Evolutionary conservation across 2,113 vertebrate species (phyloP), one percentile per base, ranked within the genome.

Genomic region (Nothobranchius furzeri): DNA sequence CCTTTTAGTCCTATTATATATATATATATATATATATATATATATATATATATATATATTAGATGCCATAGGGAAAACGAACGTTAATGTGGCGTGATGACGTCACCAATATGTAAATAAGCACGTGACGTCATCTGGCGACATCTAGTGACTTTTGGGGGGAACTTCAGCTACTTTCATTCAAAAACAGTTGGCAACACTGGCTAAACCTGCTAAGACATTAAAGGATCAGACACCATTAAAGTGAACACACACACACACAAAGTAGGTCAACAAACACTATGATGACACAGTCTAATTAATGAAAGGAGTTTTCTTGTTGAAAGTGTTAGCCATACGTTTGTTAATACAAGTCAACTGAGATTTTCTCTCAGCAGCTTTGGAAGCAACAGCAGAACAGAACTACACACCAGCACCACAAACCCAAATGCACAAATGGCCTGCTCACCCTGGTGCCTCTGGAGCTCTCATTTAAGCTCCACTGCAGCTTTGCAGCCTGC

Each of bases 401-500:
- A 8, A 64, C 54, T 63, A 55, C 70, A 81, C 76, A 84, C 65
- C 50, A 57, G 75, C 57, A 78, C 30, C 35, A 79, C 50, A 79
- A 60, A 85, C 71, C 61, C 75, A 86, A 59, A 89, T 15, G 64
- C 66, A 76, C 73, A 64, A 81, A 82, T 82, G 81, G 70, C 83
- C 81, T 83, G 82, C 89, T 92, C 92, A 92, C 92, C 92, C 90
- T 88, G 89, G 73, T 78, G 82, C 76, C 84, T 91, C 86, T 68
- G 83, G 84, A 81, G 85, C 79, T 89, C 87, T 93, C 91, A 90
- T 88, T 87, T 92, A 93, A 91, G 84, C 90, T 89, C 92, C 93
- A 92, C 87, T 93, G 93, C 84, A 89, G 85, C 78, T 92, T 89
- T 87, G 91, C 86, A 90, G 91, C 90, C 92, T 94, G 90, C 75